phyloP scores from a whole-genome alignment of 2,113 vertebrate species.

The Muntiacus muntjak region DNA sequence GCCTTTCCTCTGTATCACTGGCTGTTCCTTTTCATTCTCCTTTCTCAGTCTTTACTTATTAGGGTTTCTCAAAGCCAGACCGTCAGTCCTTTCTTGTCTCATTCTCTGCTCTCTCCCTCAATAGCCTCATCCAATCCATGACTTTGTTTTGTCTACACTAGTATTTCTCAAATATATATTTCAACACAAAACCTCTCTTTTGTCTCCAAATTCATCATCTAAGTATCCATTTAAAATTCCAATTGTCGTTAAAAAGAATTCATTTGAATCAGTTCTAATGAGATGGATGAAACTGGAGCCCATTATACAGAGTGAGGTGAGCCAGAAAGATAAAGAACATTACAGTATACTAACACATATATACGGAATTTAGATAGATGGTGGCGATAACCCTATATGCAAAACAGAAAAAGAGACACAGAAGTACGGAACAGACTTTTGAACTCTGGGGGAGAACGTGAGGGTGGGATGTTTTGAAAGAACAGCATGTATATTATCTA shows the following conservation, averaged over 20 bases:
- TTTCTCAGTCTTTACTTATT: not conserved
- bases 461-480: too few species aligned
- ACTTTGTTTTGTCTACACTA: not conserved
- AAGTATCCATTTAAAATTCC: not conserved
- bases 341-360: too few species aligned
- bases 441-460: too few species aligned
- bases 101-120: not conserved
- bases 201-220: not conserved
- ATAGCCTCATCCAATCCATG: not conserved
- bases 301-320: too few species aligned
- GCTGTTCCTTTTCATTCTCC: not conserved
- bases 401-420: too few species aligned
- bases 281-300: too few species aligned
- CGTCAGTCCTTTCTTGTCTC: not conserved
- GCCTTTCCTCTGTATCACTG: not conserved
- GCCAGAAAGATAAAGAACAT: too few species aligned
- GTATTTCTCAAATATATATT: not conserved
- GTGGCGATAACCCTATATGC: too few species aligned
- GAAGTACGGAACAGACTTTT: too few species aligned
- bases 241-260: not conserved
- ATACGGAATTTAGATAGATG: too few species aligned
- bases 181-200: not conserved
- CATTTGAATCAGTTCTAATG: too few species aligned
- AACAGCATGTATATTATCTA: too few species aligned
- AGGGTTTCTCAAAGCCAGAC: not conserved